Conservation (phyloP, 1,140 invertebrate species). For the Solenopsis fugax region DNA sequence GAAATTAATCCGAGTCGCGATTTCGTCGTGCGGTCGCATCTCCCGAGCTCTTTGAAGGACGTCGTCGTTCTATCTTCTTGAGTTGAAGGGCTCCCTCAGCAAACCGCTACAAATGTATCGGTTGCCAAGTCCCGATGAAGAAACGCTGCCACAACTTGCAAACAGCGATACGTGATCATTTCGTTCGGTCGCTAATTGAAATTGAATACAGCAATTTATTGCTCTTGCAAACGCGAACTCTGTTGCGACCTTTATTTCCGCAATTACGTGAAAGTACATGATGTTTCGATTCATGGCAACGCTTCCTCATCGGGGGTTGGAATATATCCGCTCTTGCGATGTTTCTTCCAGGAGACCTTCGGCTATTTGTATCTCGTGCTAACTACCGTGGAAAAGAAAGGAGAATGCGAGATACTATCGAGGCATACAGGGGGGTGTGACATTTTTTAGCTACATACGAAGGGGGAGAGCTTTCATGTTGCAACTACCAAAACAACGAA, state of each 20-base stretch:
- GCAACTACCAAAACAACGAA: constrained; percentile 64
- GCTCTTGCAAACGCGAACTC: not conserved
- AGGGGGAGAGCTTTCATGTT: constrained; percentile 57
- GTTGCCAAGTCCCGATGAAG: not conserved
- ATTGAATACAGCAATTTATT: not conserved
- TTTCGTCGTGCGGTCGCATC: constrained; percentile 10
- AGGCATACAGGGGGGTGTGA: constrained; percentile 44
- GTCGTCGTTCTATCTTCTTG: constrained; percentile 24
- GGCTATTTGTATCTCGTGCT: constrained; percentile 38
- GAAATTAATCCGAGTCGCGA: constrained; percentile 21
- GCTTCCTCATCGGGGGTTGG: constrained; percentile 2
- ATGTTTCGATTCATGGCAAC: not conserved
- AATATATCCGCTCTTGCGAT: constrained; percentile 19
- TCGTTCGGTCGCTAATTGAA: not conserved
- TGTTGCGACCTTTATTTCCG: not conserved
- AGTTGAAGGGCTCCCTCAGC: not conserved
- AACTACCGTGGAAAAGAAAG: constrained; percentile 55
- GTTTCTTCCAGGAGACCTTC: constrained; percentile 28
- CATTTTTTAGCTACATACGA: constrained; percentile 62
- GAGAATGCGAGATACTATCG: constrained; percentile 58
- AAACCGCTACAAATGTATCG: constrained; percentile 3
- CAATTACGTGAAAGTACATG: not conserved
- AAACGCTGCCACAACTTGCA: constrained; percentile 18
- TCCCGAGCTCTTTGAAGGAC: not conserved
- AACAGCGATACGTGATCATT: not conserved